phyloP scores from a whole-genome alignment of 2,888 invertebrate species.

The Idaea straminata region DNA sequence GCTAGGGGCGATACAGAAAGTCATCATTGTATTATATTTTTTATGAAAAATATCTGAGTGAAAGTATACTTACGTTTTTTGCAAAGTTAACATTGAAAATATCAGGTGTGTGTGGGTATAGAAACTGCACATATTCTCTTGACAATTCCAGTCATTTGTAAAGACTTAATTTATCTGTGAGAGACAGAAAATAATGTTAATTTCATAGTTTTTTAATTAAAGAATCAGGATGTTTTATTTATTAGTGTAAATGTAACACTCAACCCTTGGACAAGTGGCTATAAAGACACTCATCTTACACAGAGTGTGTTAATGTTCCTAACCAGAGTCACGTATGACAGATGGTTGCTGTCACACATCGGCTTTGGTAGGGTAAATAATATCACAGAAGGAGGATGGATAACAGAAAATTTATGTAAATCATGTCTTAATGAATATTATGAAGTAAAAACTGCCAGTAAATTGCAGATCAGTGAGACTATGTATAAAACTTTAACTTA shows the following conservation, averaged over 20 bases:
- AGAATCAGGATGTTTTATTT: not conserved
- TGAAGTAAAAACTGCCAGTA: no score
- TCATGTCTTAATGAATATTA: no score
- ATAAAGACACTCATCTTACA: conserved; percentile 65
- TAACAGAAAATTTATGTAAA: no score
- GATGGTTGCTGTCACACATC: conserved; percentile 57
- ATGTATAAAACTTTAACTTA: not conserved
- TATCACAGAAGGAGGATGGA: not conserved
- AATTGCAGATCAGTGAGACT: not conserved
- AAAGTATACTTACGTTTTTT: not conserved
- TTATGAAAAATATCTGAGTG: not conserved
- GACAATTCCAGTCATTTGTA: not conserved
- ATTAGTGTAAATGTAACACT: conserved; percentile 51
- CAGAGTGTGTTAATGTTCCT: conserved; percentile 74
- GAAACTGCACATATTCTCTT: not conserved
- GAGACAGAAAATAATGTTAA: not conserved
- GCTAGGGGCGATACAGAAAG: conserved; percentile 37
- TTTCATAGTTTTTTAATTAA: not conserved
- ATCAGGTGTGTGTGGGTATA: not conserved
- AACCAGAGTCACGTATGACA: conserved; percentile 72
- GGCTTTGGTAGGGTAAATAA: conserved; percentile 73
- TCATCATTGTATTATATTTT: conserved; percentile 26
- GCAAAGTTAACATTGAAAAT: not conserved
- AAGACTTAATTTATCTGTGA: not conserved
- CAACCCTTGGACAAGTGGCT: conserved; percentile 66